These are phyloP conservation scores for Halcyon chelicuti DNA, from an alignment of 2,797 vertebrate species.

Conservation along the genomic window DNA sequence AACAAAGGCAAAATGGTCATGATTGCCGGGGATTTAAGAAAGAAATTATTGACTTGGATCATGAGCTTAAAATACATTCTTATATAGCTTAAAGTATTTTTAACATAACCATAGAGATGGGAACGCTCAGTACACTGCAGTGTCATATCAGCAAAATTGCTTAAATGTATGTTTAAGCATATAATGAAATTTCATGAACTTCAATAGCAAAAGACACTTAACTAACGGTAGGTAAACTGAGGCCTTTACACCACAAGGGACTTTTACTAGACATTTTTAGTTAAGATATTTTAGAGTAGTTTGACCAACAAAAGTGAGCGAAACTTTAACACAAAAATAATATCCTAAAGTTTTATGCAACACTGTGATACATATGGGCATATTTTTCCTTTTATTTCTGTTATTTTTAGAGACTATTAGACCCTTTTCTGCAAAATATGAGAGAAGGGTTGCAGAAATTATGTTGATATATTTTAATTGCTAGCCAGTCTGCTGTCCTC, in stretches of 20 bases:
- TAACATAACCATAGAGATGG: background rate
- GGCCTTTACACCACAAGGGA: background rate
- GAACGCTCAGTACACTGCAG: background rate
- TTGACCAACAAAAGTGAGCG: background rate
- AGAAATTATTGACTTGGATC: background rate
- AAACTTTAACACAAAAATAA: background rate
- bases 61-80: background rate
- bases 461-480: constrained; percentile 22
- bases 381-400: background rate
- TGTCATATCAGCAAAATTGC: background rate
- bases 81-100: background rate
- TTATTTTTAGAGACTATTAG: background rate
- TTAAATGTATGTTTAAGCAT: background rate
- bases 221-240: background rate
- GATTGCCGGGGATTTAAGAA: background rate
- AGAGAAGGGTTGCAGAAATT: background rate
- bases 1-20: background rate
- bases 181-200: background rate
- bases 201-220: background rate
- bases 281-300: background rate
- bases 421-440: background rate
- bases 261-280: background rate
- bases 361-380: background rate
- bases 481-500: background rate
- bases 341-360: background rate